These are phyloP conservation scores for Gastrophysa polygoni DNA, from an alignment of 2,888 invertebrate species.

Conservation along the genomic window DNA sequence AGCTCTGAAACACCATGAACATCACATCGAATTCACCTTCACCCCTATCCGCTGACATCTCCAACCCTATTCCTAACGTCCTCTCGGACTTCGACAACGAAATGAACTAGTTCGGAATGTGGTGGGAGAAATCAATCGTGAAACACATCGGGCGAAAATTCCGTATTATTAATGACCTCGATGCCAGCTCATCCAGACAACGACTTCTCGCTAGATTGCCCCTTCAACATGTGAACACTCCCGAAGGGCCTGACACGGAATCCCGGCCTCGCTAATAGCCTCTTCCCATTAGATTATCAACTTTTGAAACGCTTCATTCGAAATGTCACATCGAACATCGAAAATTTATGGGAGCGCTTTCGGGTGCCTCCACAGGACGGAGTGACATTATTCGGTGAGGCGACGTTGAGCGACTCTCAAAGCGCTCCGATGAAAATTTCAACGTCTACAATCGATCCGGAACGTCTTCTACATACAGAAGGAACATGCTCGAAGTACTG, in stretches of 20 bases:
- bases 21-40: too few species aligned
- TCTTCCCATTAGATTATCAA: slow-evolving; percentile 38
- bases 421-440: neutral
- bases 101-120: neutral
- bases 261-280: slow-evolving; percentile 39
- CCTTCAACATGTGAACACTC: slow-evolving; percentile 54
- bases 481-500: too few species aligned
- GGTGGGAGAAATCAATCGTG: slow-evolving; percentile 14
- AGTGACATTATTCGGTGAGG: slow-evolving; percentile 5
- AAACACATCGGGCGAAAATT: slow-evolving; percentile 32
- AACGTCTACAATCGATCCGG: neutral
- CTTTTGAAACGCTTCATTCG: slow-evolving; percentile 36
- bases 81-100: too few species aligned
- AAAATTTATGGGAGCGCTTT: slow-evolving; percentile 2
- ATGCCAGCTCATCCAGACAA: slow-evolving; percentile 49
- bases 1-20: too few species aligned
- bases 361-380: neutral
- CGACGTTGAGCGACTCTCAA: neutral
- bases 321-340: slow-evolving; percentile 33
- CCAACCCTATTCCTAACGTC: too few species aligned
- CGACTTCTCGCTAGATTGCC: slow-evolving; percentile 51
- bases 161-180: slow-evolving; percentile 48
- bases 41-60: too few species aligned
- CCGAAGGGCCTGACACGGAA: slow-evolving; percentile 48
- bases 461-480: neutral